These are phyloP conservation scores for Champsocephalus esox DNA, from an alignment of 2,797 vertebrate genomes.

Conservation along the genomic window DNA sequence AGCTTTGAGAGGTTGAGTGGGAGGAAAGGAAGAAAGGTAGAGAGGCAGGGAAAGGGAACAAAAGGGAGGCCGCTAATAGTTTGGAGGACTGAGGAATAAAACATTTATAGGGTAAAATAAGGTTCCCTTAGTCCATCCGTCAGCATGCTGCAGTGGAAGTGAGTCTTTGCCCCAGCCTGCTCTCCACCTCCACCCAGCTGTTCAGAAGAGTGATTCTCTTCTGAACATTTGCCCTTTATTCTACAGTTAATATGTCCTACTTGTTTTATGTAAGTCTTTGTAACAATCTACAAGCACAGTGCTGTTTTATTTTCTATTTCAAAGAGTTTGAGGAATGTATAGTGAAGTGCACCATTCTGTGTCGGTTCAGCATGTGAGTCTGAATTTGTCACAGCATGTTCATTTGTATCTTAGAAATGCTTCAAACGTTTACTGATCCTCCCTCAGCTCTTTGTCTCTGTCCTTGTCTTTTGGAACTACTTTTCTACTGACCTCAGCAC, in stretches of 20 bases:
- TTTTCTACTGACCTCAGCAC: conserved; percentile 47
- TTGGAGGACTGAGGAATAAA: conserved; percentile 74
- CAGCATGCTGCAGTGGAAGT: conserved; percentile 72
- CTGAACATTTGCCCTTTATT: conserved; percentile 13
- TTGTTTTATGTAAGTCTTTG: not conserved
- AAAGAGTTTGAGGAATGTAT: not conserved
- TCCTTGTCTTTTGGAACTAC: conserved; percentile 10
- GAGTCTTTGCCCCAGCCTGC: conserved; percentile 55
- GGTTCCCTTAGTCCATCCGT: conserved; percentile 73
- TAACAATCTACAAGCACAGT: not conserved
- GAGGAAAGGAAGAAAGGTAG: conserved; percentile 37
- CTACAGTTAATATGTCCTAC: conserved; percentile 1
- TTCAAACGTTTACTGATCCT: conserved; percentile 20
- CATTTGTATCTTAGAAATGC: conserved; percentile 11
- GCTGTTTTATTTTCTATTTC: not conserved
- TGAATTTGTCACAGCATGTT: conserved; percentile 11
- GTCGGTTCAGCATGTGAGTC: not conserved
- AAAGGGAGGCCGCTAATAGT: conserved; percentile 72
- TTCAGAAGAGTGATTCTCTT: conserved; percentile 17
- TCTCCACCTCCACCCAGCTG: conserved; percentile 41
- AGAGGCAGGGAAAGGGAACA: conserved; percentile 53
- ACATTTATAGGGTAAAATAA: conserved; percentile 78
- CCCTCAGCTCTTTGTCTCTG: conserved; percentile 1
- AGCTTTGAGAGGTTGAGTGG: conserved; percentile 55
- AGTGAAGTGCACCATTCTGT: not conserved